Evolutionary conservation across 2,888 invertebrate species (phyloP).

Genomic region (Psylliodes chrysocephalus): DNA sequence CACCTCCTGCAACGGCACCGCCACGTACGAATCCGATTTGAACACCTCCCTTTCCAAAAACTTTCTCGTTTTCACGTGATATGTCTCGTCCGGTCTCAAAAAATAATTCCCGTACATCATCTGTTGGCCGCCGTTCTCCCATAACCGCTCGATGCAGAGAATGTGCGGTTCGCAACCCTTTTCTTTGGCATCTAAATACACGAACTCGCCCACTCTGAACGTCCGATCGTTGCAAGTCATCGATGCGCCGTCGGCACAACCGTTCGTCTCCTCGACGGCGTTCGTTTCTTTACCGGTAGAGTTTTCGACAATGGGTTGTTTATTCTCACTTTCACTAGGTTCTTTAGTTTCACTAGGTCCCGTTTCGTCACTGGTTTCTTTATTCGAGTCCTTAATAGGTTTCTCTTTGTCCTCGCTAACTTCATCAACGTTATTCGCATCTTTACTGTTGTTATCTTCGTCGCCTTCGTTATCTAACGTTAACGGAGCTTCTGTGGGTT

Average conservation of each 20-base stretch:
- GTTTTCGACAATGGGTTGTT: not conserved
- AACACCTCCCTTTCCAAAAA: slow-evolving; percentile 97
- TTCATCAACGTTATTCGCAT: not conserved
- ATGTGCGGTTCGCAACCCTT: slow-evolving; percentile 79
- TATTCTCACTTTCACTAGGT: slow-evolving; percentile 6
- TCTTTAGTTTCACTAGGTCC: not conserved
- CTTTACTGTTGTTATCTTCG: not conserved
- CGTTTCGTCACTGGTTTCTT: not conserved
- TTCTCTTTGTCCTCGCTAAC: not conserved
- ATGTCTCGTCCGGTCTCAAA: slow-evolving; percentile 93
- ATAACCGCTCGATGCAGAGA: slow-evolving; percentile 73
- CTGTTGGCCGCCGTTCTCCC: slow-evolving; percentile 83
- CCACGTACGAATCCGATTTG: slow-evolving; percentile 89
- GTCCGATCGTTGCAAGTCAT: slow-evolving; percentile 81
- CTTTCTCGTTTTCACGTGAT: slow-evolving; percentile 92
- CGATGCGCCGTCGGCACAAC: slow-evolving; percentile 65
- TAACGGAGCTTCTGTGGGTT: too few relatives aligned
- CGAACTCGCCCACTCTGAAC: slow-evolving; percentile 89
- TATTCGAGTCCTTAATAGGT: not conserved
- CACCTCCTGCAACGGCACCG: slow-evolving; percentile 85
- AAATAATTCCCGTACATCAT: slow-evolving; percentile 94
- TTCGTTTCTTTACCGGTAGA: not conserved
- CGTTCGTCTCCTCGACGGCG: slow-evolving; percentile 41
- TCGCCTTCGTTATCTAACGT: slow-evolving; percentile 9
- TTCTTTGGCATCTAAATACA: slow-evolving; percentile 82